Base-by-base conservation (phyloP, 1,140 invertebrate genomes). In the Neodiprion pinetum region DNA sequence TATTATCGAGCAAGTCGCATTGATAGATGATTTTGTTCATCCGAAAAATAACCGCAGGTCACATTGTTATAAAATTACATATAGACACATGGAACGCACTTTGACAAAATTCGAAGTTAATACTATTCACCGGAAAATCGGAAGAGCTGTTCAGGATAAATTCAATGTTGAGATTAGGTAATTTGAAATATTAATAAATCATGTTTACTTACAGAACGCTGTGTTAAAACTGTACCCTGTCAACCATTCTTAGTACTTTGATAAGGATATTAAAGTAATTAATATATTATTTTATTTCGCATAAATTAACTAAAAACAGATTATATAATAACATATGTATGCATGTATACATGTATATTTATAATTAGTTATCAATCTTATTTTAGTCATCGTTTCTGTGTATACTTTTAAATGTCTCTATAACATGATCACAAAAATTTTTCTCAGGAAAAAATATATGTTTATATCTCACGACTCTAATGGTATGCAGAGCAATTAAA, bases 21-120 rank as follows among this genome's bases (percentile, higher is more conserved):
- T 99, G 0, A 92, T 96, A 48, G 99, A 99, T 87, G 91, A 94
- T 82, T 99, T 97, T 87, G 88, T 89, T 49, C 93, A 99, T 89
- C 95, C 95, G 11, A 97, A 98, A 89, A 94, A 91, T 14, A 92
- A 94, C 48, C 93, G 92, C 81, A 91, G 86, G 1, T 99, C 97
- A 78, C 94, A 98, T 72, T 97, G 96, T 84, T 99, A 98, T 85
- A 92, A 95, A 79, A 97, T 99, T 78, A 89, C 95, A 1, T 99
- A 99, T 84, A 92, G 98, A 75, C 96, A 98, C 85, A 94, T 98
- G 93, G 95, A 98, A 81, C 92, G 93, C 75, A 96, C 95, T 3
- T 87, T 99, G 11, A 95, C 92, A 0, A 94, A 98, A 84, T 89
- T 89, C 1, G 97, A 99, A 91, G 97, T 98, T 0, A 97, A 96